phyloP scores from a whole-genome alignment of 2,797 vertebrate genomes.

The Phalanger gymnotis region DNA sequence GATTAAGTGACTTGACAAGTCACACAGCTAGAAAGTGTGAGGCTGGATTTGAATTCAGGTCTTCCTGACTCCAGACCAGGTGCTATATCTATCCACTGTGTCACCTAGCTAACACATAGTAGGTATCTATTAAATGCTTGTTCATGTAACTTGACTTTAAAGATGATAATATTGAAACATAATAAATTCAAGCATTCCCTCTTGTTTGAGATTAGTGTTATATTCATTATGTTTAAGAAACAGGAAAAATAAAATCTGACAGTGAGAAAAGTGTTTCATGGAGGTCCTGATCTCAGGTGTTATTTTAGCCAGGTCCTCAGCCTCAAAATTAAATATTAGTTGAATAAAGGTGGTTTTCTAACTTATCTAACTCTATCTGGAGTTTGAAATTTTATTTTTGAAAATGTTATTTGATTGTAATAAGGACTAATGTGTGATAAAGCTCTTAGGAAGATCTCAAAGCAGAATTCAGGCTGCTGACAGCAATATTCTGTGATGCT shows the following conservation, averaged over 20 bases:
- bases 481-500: background rate
- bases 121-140: background rate
- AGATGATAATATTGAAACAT: background rate
- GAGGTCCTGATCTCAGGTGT: background rate
- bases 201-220: background rate
- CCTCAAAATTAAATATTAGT: background rate
- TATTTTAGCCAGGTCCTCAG: background rate
- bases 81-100: background rate
- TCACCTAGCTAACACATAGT: background rate
- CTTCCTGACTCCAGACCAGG: background rate
- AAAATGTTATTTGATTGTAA: background rate
- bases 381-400: background rate
- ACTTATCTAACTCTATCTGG: background rate
- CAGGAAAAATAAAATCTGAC: background rate
- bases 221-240: background rate
- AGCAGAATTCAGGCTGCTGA: background rate
- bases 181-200: background rate
- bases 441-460: constrained; percentile 20
- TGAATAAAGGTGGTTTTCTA: constrained; percentile 15
- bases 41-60: background rate
- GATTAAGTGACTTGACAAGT: background rate
- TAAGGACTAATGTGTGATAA: constrained; percentile 7
- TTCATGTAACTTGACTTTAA: background rate
- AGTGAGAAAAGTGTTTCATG: background rate
- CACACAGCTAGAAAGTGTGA: background rate